phyloP scores from a whole-genome alignment of 2,797 vertebrate genomes.

The Muraenolepis orangiensis region DNA sequence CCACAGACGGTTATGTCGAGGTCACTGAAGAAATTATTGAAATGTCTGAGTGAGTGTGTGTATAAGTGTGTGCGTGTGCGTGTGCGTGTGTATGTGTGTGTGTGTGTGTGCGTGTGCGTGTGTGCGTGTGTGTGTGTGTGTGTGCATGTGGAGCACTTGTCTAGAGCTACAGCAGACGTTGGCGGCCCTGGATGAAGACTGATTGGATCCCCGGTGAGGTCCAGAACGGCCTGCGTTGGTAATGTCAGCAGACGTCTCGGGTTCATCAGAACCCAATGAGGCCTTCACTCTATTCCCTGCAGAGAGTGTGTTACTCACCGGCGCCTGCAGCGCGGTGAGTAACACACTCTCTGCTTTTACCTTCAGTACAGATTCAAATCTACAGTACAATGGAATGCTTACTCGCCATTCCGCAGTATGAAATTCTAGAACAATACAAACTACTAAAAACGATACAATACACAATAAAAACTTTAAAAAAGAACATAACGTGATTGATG shows the following conservation, averaged over 20 bases:
- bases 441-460: too few species aligned
- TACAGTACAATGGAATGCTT: too few species aligned
- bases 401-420: too few species aligned
- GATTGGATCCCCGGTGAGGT: constrained; percentile 45
- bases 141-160: neutral
- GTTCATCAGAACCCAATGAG: constrained; percentile 71
- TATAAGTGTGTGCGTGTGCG: neutral
- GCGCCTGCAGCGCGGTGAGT: constrained; percentile 49
- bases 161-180: constrained; percentile 28
- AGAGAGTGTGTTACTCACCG: too few species aligned
- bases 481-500: too few species aligned
- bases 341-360: too few species aligned
- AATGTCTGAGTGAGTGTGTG: neutral
- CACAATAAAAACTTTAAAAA: too few species aligned
- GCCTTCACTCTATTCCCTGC: constrained; percentile 59
- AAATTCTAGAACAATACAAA: too few species aligned
- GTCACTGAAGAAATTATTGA: constrained; percentile 13
- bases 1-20: constrained; percentile 32
- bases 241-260: constrained; percentile 54
- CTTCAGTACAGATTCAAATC: too few species aligned
- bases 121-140: neutral
- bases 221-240: constrained; percentile 29
- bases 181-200: constrained; percentile 38
- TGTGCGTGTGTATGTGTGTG: too few species aligned
- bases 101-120: too few species aligned